Percentiles rank a stretch among this genome's conserved stretches.
These are phyloP conservation scores for Thamnaconus septentrionalis DNA, from an alignment of 2,113 vertebrate species.

Conservation along the genomic window DNA sequence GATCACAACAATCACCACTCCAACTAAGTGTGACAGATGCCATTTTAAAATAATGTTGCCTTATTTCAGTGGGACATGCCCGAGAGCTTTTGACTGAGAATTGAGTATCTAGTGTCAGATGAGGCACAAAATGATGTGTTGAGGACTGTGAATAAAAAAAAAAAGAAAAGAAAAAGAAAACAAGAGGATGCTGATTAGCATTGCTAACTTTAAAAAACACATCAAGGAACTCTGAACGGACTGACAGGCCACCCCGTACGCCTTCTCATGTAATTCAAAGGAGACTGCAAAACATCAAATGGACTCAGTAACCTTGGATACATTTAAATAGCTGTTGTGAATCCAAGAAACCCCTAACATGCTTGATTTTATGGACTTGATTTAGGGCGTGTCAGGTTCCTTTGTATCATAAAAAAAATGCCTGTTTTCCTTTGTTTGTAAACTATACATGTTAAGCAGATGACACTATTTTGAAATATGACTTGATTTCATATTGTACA, in stretches of 20 bases:
- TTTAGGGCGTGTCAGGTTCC: slow-evolving; percentile 70
- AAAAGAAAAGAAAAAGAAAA: too few species aligned
- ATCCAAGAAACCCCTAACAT: slow-evolving; percentile 64
- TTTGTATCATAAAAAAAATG: slow-evolving; percentile 70
- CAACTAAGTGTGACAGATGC: slow-evolving; percentile 60
- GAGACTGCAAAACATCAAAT: slow-evolving; percentile 51
- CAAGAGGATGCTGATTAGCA: slow-evolving; percentile 35
- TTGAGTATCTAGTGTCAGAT: slow-evolving; percentile 41
- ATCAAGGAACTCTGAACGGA: slow-evolving; percentile 61
- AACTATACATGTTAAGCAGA: slow-evolving; percentile 75
- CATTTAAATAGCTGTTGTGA: slow-evolving; percentile 66
- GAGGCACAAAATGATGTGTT: slow-evolving; percentile 49
- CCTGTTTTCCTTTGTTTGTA: slow-evolving; percentile 77
- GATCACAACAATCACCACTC: slow-evolving; percentile 61
- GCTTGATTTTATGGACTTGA: slow-evolving; percentile 69
- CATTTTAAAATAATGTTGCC: slow-evolving; percentile 74
- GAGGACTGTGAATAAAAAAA: slow-evolving; percentile 50
- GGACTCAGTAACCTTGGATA: slow-evolving; percentile 54
- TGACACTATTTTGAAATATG: slow-evolving; percentile 79
- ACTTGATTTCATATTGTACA: slow-evolving; percentile 78
- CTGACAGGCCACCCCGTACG: slow-evolving; percentile 50
- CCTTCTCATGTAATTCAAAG: slow-evolving; percentile 61
- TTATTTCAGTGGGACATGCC: slow-evolving; percentile 69
- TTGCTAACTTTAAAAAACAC: slow-evolving; percentile 53
- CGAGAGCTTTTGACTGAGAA: slow-evolving; percentile 56